Evolutionary conservation across 2,797 vertebrate species (phyloP), one percentile per base, ranked within the genome.

Genomic region (Scolopax rusticola): DNA sequence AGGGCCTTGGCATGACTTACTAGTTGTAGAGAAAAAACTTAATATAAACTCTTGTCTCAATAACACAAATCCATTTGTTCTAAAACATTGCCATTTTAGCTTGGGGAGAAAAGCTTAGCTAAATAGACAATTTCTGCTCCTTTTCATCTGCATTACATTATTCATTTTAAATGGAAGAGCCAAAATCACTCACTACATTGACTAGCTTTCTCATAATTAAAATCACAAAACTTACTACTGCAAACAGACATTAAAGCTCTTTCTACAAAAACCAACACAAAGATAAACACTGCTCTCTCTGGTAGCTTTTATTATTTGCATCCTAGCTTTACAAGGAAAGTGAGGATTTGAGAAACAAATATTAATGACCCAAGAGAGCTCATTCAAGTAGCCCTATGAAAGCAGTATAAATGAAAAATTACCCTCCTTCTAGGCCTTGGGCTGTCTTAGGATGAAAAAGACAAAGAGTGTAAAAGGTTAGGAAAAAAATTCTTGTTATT

Each of bases 281-380:
- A 48, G 32, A 71, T 85, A 87, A 95, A 93, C 51, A 89, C n/a
- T 87, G n/a, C 36, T 70, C 25, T 87, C 38, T 65, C 73, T 84
- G 48, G 84, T 82, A 53, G 57, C 14, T 93, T 90, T 89, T 76
- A 59, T 50, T 92, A 90, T 74, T 84, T 88, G 21, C 54, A 70
- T 80, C 28, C 24, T 48, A 32, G 43, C 23, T 76, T 79, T 89
- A 91, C 25, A 45, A 75, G 65, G 40, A 54, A 91, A 81, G 33
- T 40, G 53, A 87, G 16, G 32, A 74, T 73, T 60, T 85, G n/a
- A 71, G 38, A 89, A 87, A 68, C 48, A 69, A 89, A 51, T 27
- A n/a, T 41, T 43, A 18, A 63, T 83, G 11, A 28, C 33, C 45
- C 23, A 80, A 47, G 45, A 59, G 28, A 71, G 10, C 32, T 90